phyloP scores from a whole-genome alignment of 2,888 invertebrate genomes.

The Drosophila phalerata region DNA sequence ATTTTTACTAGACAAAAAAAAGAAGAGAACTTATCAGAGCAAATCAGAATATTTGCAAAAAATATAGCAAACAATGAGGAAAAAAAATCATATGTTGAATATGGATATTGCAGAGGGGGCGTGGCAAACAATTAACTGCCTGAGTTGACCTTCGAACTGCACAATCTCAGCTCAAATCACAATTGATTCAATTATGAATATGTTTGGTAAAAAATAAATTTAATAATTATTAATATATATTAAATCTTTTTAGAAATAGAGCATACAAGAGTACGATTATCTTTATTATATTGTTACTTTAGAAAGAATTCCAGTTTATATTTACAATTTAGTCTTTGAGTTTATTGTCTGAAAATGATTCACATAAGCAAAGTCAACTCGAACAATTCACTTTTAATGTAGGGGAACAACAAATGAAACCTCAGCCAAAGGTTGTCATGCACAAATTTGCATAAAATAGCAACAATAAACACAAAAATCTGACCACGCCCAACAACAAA shows the following conservation, averaged over 20 bases:
- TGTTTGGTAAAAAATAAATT: constrained; percentile 51
- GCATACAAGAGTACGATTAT: neutral
- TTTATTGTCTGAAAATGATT: constrained; percentile 1
- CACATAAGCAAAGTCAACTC: neutral
- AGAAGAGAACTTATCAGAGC: constrained; percentile 27
- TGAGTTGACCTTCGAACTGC: constrained; percentile 18
- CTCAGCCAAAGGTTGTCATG: constrained; percentile 30
- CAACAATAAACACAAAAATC: constrained; percentile 33
- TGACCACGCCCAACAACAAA: constrained; percentile 44
- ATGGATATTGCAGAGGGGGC: constrained; percentile 4
- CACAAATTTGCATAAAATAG: constrained; percentile 67
- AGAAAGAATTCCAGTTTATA: no score
- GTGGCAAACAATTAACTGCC: constrained; percentile 15
- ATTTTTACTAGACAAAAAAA: constrained; percentile 44
- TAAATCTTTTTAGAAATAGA: no score
- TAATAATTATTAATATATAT: neutral
- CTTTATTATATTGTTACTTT: no score
- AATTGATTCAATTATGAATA: constrained; percentile 58
- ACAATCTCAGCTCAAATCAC: constrained; percentile 17
- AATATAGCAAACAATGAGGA: constrained; percentile 2
- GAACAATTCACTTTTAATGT: constrained; percentile 4
- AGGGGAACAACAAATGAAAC: constrained; percentile 22
- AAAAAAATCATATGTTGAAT: constrained; percentile 4
- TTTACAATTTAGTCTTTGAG: neutral
- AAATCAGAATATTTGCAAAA: constrained; percentile 38